Base-by-base conservation (phyloP, 2,888 invertebrate genomes). In the Actias luna region DNA sequence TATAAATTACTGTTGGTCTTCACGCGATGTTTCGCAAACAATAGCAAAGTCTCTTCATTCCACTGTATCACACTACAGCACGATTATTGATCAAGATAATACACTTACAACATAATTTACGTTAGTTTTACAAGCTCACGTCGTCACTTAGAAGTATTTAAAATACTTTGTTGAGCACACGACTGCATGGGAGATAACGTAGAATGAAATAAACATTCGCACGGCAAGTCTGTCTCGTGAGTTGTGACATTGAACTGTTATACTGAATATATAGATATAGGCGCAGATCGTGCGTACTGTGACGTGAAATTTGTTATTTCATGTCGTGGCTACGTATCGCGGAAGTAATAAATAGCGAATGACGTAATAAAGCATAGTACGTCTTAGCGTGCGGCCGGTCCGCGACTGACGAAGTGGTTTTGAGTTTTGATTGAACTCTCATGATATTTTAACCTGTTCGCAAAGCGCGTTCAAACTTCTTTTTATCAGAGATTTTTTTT, bases 171-270 rank as follows among this genome's bases (percentile, higher is more conserved):
- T 50, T 50, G 12, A 25, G 12, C 46, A 50, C 42, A 18, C 42
- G 18, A 42, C 18, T 42, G 42, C 18, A 8, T 18, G 42, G 18
- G 8, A 42, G 42, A 18, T 42, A 42, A 42, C n/a, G 18, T 18
- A 42, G 0, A 42, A 18, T 42, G n/a, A 12, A 25, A 50, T 16
- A 50, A 50, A 50, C 12, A 50, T 12, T 50, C 5, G 46, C 46
- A 50, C 46, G 46, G 22, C 46, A 12, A 50, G 46, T 50, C 46
- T 50, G 46, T 50, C 46, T 50, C 46, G 46, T 50, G 46, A 50
- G 22, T 50, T 25, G 46, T 50, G 46, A 50, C 46, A 50, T 50
- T 50, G 46, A 46, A 46, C 18, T 22, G 7, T n/a, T n/a, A n/a
- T n/a, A n/a, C n/a, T n/a, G n/a, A n/a, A n/a, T n/a, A n/a, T n/a